A percentile compares a stretch with the other conserved stretches of the same genome.
These are phyloP conservation scores for Coluber constrictor DNA, from an alignment of 2,797 vertebrate species.

Conservation along the genomic window DNA sequence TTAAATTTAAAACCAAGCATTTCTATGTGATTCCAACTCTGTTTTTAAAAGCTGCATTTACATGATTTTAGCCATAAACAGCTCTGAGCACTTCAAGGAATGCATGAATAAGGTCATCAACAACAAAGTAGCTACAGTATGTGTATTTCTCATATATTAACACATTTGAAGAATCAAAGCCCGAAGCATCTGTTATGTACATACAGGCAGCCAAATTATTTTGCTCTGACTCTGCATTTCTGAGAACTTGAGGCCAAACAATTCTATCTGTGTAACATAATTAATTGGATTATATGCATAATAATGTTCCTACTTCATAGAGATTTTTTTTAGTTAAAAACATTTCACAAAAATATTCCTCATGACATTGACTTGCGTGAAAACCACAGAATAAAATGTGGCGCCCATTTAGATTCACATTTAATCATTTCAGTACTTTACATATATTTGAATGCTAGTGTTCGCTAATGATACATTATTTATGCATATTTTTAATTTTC, in stretches of 20 bases:
- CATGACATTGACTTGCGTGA: background rate
- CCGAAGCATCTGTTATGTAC: constrained; percentile 11
- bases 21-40: constrained; percentile 43
- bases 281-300: background rate
- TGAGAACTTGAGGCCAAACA: background rate
- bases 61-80: constrained; percentile 35
- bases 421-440: background rate
- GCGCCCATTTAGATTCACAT: background rate
- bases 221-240: background rate
- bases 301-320: background rate
- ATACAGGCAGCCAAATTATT: constrained; percentile 14
- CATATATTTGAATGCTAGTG: background rate
- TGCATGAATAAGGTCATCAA: constrained; percentile 49
- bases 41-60: constrained; percentile 10
- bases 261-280: background rate
- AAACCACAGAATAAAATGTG: background rate
- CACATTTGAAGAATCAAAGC: constrained; percentile 15
- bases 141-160: constrained; percentile 25
- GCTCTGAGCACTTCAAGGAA: constrained; percentile 47
- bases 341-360: background rate
- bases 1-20: constrained; percentile 50
- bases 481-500: background rate
- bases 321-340: background rate
- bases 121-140: constrained; percentile 27
- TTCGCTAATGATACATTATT: background rate